Base-by-base conservation (phyloP, 1,140 invertebrate species). In the Pteromalus puparum region DNA sequence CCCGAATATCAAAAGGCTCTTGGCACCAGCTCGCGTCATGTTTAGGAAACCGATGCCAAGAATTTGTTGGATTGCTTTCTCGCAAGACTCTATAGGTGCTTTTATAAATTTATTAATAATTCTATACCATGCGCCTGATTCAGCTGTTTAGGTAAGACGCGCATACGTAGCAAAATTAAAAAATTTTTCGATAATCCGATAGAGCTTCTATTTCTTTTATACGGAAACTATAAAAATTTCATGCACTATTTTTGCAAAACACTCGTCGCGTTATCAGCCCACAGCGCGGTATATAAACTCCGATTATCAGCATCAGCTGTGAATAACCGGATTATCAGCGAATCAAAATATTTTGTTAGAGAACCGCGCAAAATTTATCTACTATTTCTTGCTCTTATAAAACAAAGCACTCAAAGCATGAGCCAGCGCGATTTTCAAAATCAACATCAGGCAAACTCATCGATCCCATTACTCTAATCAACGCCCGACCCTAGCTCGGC, bases 11-110 rank as follows among this genome's bases (percentile, higher is more conserved):
- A 38, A 68, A 38, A 79, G 21, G 21, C 26, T 28, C 65, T 79
- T 38, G 30, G 61, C 53, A 67, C 10, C 1, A 67, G 30, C 21
- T 38, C 13, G 26, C 61, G 21, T n/a, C 24, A 68, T 68, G 38
- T 79, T 68, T 24, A n/a, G 7, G 21, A 1, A 68, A 42, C 21
- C 6, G 53, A 10, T 80, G 78, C 78, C 48, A 84, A 81, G 5
- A 82, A 85, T 83, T 83, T 68, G 67, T 67, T 78, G 21, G 38
- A 84, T 72, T 15, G 34, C 18, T 70, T 26, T 24, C 53, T 48
- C 53, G 46, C 28, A 46, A 30, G n/a, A 1, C 67, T 83, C 42
- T 48, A 46, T 61, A 13, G 13, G 18, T 21, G 15, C 53, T 61
- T 61, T 61, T 15, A 53, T 53, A 53, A 53, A 53, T 53, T 15